A percentile compares a stretch with the other conserved stretches of the same genome.
These are phyloP conservation scores for Danio jaintianensis DNA, from an alignment of 2,797 vertebrate genomes.

Conservation along the genomic window DNA sequence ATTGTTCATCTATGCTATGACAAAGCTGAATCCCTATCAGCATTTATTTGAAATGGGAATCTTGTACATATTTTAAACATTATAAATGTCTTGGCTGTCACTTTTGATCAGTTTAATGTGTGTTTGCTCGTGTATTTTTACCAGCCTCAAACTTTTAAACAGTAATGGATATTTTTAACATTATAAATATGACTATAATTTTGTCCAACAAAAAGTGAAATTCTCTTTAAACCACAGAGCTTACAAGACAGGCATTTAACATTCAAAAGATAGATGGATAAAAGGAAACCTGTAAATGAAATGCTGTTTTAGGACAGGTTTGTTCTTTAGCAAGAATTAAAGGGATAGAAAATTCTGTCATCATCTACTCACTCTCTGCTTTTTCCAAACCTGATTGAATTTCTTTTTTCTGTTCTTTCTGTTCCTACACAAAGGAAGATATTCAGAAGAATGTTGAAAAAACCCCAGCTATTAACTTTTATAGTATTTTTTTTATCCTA, in stretches of 20 bases:
- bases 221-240: neutral
- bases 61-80: neutral
- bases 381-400: too few relatives aligned
- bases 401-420: too few relatives aligned
- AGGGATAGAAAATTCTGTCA: too few relatives aligned
- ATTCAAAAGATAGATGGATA: too few relatives aligned
- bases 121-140: neutral
- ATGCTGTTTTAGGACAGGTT: neutral
- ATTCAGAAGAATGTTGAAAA: too few relatives aligned
- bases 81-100: neutral
- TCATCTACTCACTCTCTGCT: too few relatives aligned
- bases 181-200: neutral
- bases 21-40: neutral
- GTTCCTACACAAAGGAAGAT: too few relatives aligned
- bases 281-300: neutral
- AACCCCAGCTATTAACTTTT: too few relatives aligned
- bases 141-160: neutral
- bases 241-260: too few relatives aligned
- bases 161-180: neutral
- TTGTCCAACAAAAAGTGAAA: neutral
- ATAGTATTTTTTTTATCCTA: too few relatives aligned
- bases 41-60: neutral
- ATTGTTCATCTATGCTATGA: too few relatives aligned
- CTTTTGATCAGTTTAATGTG: neutral
- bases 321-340: neutral